Evolutionary conservation across 2,888 invertebrate species (phyloP).

Genomic region (Anarsia innoxiella): DNA sequence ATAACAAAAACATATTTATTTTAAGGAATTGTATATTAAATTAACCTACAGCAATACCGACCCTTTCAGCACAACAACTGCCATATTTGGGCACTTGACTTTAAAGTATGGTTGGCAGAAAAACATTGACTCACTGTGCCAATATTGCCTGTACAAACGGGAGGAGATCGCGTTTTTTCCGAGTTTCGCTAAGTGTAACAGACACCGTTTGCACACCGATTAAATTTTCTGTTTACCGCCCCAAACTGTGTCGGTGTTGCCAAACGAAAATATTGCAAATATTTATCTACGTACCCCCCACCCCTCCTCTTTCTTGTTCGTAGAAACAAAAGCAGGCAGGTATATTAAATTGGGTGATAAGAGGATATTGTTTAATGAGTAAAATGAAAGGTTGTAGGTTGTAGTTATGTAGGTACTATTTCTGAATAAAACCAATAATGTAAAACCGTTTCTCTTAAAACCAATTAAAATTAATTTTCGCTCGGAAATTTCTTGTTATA

Average conservation of each 20-base stretch:
- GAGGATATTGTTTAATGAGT: too few relatives aligned
- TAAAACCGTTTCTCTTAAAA: too few relatives aligned
- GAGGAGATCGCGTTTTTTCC: constrained; percentile 16
- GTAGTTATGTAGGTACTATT: too few relatives aligned
- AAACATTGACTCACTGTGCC: constrained; percentile 29
- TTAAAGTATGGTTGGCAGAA: constrained; percentile 18
- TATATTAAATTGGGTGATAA: too few relatives aligned
- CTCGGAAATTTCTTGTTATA: not conserved
- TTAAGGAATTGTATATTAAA: too few relatives aligned
- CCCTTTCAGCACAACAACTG: too few relatives aligned
- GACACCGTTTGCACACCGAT: constrained; percentile 57
- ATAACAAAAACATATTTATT: too few relatives aligned
- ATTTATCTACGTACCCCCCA: constrained; percentile 29
- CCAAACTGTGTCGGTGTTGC: constrained; percentile 38
- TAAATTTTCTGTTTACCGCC: constrained; percentile 55
- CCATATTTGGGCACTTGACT: constrained; percentile 9
- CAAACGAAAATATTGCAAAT: constrained; percentile 48
- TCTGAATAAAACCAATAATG: too few relatives aligned
- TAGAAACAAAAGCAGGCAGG: too few relatives aligned
- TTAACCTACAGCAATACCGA: too few relatives aligned
- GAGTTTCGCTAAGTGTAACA: constrained; percentile 48
- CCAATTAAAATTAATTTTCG: not conserved
- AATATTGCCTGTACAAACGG: constrained; percentile 32
- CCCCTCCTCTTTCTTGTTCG: too few relatives aligned
- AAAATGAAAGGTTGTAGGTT: too few relatives aligned